These are phyloP conservation scores for Macrochelys suwanniensis DNA, from an alignment of 2,797 vertebrate species.

Conservation along the genomic window DNA sequence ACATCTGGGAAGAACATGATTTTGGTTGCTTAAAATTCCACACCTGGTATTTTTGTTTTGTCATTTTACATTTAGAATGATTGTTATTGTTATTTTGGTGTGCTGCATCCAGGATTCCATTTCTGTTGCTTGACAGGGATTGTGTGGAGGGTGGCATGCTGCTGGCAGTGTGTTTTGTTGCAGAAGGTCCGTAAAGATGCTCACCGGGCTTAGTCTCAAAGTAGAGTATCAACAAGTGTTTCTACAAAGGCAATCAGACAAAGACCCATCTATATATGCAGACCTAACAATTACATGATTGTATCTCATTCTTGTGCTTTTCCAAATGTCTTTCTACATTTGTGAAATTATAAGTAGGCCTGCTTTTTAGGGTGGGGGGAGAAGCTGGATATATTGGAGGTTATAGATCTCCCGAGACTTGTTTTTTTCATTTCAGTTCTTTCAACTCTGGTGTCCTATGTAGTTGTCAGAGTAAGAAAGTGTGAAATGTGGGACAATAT, in stretches of 20 bases:
- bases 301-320: background rate
- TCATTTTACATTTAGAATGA: background rate
- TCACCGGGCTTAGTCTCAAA: background rate
- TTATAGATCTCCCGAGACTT: constrained; percentile 33
- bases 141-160: too few relatives aligned
- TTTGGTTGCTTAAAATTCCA: constrained; percentile 5
- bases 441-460: background rate
- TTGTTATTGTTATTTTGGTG: background rate
- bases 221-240: background rate
- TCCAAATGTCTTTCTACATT: background rate
- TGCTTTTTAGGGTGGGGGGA: background rate
- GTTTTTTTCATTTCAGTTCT: constrained; percentile 48
- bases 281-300: background rate
- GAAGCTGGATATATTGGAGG: constrained; percentile 22
- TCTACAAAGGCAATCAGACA: background rate
- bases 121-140: background rate
- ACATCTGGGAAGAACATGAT: background rate
- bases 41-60: background rate
- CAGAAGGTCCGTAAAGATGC: background rate
- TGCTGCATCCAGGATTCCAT: background rate
- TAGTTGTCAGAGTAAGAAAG: constrained; percentile 39
- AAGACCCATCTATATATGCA: background rate
- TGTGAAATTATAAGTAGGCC: background rate
- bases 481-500: constrained; percentile 49
- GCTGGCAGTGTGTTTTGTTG: background rate